These are phyloP conservation scores for Prionailurus viverrinus DNA, from an alignment of 2,113 vertebrate genomes.

Conservation along the genomic window DNA sequence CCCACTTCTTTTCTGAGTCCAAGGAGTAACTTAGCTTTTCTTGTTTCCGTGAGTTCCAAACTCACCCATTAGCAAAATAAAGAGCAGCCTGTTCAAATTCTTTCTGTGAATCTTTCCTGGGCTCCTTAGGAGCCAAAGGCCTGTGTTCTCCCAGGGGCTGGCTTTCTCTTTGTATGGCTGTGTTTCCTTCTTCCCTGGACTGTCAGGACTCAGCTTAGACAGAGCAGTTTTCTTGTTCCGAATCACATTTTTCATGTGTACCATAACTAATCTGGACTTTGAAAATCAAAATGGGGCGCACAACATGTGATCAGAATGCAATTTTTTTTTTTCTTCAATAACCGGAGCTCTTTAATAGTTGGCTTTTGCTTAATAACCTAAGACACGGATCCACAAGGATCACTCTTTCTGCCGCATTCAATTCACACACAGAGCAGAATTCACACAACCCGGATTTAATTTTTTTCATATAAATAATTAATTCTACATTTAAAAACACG, in stretches of 20 bases:
- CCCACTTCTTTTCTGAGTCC: slow-evolving; percentile 47
- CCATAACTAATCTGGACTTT: slow-evolving; percentile 77
- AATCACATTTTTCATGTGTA: slow-evolving; percentile 75
- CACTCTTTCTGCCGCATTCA: slow-evolving; percentile 85
- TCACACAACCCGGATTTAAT: slow-evolving; percentile 86
- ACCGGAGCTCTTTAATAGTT: slow-evolving; percentile 85
- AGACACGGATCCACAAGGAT: slow-evolving; percentile 83
- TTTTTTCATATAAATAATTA: slow-evolving; percentile 89
- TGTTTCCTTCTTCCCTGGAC: slow-evolving; percentile 64
- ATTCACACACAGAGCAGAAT: slow-evolving; percentile 86
- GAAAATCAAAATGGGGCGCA: slow-evolving; percentile 73
- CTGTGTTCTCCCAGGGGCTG: not conserved
- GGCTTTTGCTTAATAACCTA: slow-evolving; percentile 85
- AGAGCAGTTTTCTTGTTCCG: slow-evolving; percentile 61
- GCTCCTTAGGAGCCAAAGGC: slow-evolving; percentile 70
- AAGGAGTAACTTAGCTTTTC: slow-evolving; percentile 55
- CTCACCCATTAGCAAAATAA: slow-evolving; percentile 55
- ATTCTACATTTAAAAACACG: slow-evolving; percentile 88
- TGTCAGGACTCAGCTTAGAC: slow-evolving; percentile 39
- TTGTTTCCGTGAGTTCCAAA: slow-evolving; percentile 62
- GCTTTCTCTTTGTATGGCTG: slow-evolving; percentile 50
- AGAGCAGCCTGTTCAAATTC: slow-evolving; percentile 58
- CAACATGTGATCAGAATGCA: slow-evolving; percentile 82
- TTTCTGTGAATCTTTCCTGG: slow-evolving; percentile 32
- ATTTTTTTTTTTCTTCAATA: slow-evolving; percentile 79